Percentiles rank a stretch among this genome's conserved stretches.
Conservation (phyloP, 2,113 vertebrate species). For the Leptocoma aspasia region DNA sequence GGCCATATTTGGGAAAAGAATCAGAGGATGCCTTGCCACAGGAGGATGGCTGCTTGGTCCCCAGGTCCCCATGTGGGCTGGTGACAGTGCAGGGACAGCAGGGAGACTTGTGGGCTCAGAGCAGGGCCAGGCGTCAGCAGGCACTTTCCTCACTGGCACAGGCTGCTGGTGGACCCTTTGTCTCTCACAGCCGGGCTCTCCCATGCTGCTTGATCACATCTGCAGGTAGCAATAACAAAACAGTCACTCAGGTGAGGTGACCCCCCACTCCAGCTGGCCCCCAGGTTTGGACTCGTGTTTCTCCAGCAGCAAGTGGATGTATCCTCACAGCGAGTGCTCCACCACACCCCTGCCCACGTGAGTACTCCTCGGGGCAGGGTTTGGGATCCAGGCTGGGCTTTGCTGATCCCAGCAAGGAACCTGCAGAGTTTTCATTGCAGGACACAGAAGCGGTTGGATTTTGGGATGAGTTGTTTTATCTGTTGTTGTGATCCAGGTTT, state of each 20-base stretch:
- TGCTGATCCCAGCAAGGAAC: accelerated
- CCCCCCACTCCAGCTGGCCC: accelerated
- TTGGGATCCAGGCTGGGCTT: neutral
- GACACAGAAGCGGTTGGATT: neutral
- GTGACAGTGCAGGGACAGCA: neutral
- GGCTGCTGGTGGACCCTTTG: neutral
- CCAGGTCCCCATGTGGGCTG: neutral
- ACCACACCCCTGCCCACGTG: neutral
- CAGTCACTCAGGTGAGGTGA: neutral
- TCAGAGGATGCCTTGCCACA: neutral
- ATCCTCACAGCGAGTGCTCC: neutral
- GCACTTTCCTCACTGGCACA: accelerated
- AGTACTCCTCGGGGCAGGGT: neutral
- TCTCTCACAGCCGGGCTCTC: accelerated
- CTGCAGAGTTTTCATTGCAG: accelerated
- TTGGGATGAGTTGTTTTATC: neutral
- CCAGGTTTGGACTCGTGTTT: neutral
- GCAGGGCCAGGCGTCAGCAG: neutral
- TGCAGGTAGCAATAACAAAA: neutral
- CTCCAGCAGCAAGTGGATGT: neutral
- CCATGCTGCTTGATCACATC: accelerated
- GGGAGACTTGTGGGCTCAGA: neutral
- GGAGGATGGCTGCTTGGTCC: neutral
- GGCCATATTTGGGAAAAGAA: constrained; percentile 50
- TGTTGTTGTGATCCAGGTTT: neutral